These are phyloP conservation scores for Gymnoscopelus braueri DNA, from an alignment of 2,797 vertebrate species.

Conservation along the genomic window DNA sequence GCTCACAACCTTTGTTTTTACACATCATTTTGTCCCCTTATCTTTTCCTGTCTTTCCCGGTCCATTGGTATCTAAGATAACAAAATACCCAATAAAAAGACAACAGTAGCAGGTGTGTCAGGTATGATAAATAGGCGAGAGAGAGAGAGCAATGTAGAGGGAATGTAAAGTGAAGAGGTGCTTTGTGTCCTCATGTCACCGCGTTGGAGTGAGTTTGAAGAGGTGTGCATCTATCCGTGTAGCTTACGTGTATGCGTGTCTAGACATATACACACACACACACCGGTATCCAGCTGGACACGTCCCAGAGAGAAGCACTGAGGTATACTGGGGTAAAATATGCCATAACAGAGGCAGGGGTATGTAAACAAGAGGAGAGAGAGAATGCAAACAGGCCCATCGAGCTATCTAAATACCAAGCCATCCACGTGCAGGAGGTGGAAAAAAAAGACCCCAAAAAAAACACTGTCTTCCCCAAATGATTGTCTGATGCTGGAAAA, in stretches of 20 bases:
- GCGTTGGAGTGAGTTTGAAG: constrained; percentile 7
- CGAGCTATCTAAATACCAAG: constrained; percentile 53
- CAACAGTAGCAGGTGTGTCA: too few relatives aligned
- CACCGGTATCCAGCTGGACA: constrained; percentile 37
- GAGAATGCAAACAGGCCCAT: constrained; percentile 61
- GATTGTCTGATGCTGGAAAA: constrained; percentile 47
- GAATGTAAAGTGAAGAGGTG: neutral
- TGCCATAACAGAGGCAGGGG: constrained; percentile 46
- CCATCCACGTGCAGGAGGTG: constrained; percentile 21
- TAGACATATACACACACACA: constrained; percentile 33
- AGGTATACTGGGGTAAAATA: constrained; percentile 44
- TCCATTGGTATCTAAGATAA: too few relatives aligned
- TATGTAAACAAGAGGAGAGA: constrained; percentile 57
- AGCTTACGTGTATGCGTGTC: constrained; percentile 4
- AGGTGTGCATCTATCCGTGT: neutral
- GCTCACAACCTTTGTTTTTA: too few relatives aligned
- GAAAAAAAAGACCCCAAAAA: constrained; percentile 19
- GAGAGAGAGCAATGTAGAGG: neutral
- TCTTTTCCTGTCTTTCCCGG: too few relatives aligned
- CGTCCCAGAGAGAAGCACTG: constrained; percentile 31
- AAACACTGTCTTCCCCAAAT: constrained; percentile 4
- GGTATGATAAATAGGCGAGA: too few relatives aligned
- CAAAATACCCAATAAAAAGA: too few relatives aligned
- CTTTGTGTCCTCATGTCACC: constrained; percentile 3
- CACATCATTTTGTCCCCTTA: too few relatives aligned